Evolutionary conservation across 2,113 vertebrate genomes (phyloP), one percentile per base, ranked within the genome.

Genomic region (Chitala chitala): DNA sequence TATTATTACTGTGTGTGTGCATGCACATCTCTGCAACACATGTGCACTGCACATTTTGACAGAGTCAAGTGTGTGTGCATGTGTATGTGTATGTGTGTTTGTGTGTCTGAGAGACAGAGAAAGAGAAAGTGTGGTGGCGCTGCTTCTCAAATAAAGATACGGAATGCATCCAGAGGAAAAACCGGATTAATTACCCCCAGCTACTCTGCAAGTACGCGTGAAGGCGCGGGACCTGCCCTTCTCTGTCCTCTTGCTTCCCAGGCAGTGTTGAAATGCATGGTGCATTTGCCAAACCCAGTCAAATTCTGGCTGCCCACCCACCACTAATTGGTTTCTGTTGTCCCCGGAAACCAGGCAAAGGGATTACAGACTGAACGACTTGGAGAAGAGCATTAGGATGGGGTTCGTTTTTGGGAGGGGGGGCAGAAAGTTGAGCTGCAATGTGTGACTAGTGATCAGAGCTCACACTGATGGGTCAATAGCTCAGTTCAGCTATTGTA

Each of bases 301-400:
- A 17, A 44, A 24, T 68, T 20, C 68, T 61, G 66, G 74, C 29
- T 51, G 55, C 40, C 68, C 74, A 70, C 56, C 74, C 66, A 48
- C 74, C 54, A 7, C 22, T 75, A 75, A 75, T 75, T 36, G 74
- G 54, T 75, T 69, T 68, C 74, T 70, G 65, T 29, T 20, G 40
- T 75, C 68, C 44, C 42, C 65, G 33, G 66, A 71, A 75, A 75
- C 4, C n/a, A 36, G 44, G 54, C 55, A 5, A 36, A 33, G 42
- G 65, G 54, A 51, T 70, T 59, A 61, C 40, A 69, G 50, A 33
- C 73, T 56, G 51, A 68, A 54, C 50, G 66, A 69, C 46, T 13
- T 66, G 40, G 64, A 66, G 40, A n/a, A 66, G 64, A 66, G 38
- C 22, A 66, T 66, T 22, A 46, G 64, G 38, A 20, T n/a, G n/a